These are phyloP conservation scores for Onchidella celtica DNA, from an alignment of 2,888 invertebrate species.

Conservation along the genomic window DNA sequence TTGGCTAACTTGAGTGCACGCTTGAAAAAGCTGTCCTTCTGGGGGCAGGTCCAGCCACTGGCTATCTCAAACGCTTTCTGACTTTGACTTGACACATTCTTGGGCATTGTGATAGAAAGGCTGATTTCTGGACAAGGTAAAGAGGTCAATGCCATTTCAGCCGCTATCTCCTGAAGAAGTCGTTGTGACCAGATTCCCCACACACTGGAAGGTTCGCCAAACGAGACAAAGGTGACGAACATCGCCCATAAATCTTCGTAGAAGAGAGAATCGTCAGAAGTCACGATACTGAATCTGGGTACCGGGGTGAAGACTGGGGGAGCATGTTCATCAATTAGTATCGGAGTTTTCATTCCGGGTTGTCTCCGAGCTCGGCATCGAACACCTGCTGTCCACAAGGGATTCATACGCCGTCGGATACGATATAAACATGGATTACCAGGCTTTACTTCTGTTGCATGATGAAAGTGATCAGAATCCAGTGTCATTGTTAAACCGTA, in stretches of 20 bases:
- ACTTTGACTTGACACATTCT: background rate
- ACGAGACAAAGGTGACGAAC: background rate
- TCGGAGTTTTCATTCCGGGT: background rate
- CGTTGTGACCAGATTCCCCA: conserved; percentile 28
- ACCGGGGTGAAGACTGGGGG: background rate
- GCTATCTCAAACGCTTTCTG: background rate
- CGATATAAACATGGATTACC: background rate
- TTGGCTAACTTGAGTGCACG: background rate
- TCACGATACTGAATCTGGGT: background rate
- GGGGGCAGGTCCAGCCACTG: conserved; percentile 4
- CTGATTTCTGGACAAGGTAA: background rate
- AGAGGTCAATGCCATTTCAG: conserved; percentile 7
- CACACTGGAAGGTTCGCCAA: background rate
- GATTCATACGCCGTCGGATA: conserved; percentile 16
- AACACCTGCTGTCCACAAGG: conserved; percentile 20
- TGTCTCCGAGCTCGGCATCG: background rate
- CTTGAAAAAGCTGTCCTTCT: background rate
- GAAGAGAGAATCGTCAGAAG: background rate
- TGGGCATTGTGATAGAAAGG: background rate
- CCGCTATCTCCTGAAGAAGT: background rate
- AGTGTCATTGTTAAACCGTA: background rate
- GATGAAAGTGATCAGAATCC: conserved; percentile 5
- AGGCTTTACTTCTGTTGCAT: background rate
- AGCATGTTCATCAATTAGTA: background rate
- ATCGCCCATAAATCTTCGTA: conserved; percentile 9